Evolutionary conservation across 2,888 invertebrate genomes (phyloP).

Genomic region (Eristalis intricaria): DNA sequence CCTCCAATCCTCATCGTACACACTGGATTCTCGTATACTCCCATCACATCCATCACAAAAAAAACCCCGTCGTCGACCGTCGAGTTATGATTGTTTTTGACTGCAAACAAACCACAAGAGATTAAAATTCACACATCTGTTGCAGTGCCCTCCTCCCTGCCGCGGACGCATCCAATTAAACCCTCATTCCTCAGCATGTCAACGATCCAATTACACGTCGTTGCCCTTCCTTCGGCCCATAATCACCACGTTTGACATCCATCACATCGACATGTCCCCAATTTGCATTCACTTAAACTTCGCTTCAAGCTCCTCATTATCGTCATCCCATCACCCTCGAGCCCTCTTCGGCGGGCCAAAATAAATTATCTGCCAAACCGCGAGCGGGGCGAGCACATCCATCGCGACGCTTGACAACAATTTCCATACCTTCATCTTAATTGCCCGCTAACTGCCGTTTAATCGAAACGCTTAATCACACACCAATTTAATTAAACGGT

Average conservation of each 20-base stretch:
- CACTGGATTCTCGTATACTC: no score
- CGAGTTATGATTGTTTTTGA: neutral
- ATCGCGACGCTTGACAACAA: conserved; percentile 67
- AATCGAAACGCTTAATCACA: conserved; percentile 70
- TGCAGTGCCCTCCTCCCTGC: no score
- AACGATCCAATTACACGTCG: neutral
- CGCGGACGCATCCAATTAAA: no score
- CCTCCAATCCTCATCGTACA: no score
- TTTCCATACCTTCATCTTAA: conserved; percentile 66
- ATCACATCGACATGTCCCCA: conserved; percentile 38
- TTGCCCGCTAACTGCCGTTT: conserved; percentile 68
- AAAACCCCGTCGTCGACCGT: no score
- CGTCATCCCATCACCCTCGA: conserved; percentile 30
- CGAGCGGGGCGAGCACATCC: conserved; percentile 28
- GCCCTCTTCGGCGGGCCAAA: conserved; percentile 24
- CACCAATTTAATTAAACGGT: conserved; percentile 69
- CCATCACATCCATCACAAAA: no score
- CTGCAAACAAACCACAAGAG: neutral
- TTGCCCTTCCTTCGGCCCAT: neutral
- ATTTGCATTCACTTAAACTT: conserved; percentile 57
- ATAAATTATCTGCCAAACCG: conserved; percentile 43
- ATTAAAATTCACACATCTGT: neutral
- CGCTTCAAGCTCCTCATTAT: conserved; percentile 56
- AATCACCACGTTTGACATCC: conserved; percentile 26
- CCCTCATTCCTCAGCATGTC: neutral